Conservation (phyloP, 2,888 invertebrate genomes). For the Copidosoma aretas region DNA sequence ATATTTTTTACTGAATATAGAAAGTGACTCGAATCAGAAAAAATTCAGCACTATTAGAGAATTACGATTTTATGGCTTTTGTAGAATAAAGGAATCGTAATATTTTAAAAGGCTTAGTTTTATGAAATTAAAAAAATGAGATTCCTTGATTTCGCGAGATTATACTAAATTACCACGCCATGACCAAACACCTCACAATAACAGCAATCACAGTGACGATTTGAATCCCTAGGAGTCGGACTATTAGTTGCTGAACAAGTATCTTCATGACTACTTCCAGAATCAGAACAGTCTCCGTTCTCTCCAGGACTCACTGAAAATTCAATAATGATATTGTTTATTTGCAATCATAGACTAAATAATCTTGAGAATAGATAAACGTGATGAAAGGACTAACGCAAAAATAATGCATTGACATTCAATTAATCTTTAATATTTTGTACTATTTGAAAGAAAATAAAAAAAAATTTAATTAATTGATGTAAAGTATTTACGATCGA, state of each 20-base stretch:
- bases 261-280: slow-evolving; percentile 59
- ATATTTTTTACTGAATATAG: not conserved
- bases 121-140: not conserved
- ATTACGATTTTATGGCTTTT: too few relatives aligned
- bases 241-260: slow-evolving; percentile 59
- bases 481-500: slow-evolving; percentile 54
- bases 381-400: slow-evolving; percentile 11
- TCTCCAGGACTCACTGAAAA: slow-evolving; percentile 55
- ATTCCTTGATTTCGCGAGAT: slow-evolving; percentile 3
- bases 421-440: slow-evolving; percentile 24
- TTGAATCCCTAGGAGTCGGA: slow-evolving; percentile 57
- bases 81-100: too few relatives aligned
- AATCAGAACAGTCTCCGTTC: slow-evolving; percentile 58
- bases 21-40: too few relatives aligned
- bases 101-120: too few relatives aligned
- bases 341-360: not conserved
- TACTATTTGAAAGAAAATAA: slow-evolving; percentile 26
- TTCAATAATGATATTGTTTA: not conserved
- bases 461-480: slow-evolving; percentile 29
- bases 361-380: not conserved
- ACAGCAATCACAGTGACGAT: slow-evolving; percentile 73
- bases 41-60: too few relatives aligned
- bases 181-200: slow-evolving; percentile 85
- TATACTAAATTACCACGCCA: slow-evolving; percentile 64
- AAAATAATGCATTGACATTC: slow-evolving; percentile 14